Base-by-base conservation (phyloP, 2,888 invertebrate species). In the Xestobium rufovillosum region DNA sequence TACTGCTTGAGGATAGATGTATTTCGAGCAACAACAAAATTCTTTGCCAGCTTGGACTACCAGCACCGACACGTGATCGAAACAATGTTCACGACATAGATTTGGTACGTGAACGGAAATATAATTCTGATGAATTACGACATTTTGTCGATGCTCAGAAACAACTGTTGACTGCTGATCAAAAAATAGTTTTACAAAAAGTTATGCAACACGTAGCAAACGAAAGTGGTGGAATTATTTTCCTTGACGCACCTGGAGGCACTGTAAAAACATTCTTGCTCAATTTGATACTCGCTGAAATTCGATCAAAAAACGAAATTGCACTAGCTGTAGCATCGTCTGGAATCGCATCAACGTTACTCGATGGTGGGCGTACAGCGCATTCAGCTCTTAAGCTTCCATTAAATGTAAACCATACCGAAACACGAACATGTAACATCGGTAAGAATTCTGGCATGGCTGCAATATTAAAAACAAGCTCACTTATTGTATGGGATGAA, bases 321-420 rank as follows among this genome's bases (percentile, higher is more conserved):
- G 60, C 60, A 11, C 34, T 67, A 19, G 57, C 61, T 8, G 40
- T 66, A 19, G 65, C 65, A 4, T 65, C 59, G 19, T 63, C 62
- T 8, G 62, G 63, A 3, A 67, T 68, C 36, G 63, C 62, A 16
- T 60, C 64, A 3, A 63, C 59, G 16, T 47, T 67, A 12, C 40
- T 68, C 11, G 47, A 52, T 27, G 51, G 53, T 26, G 45, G 47
- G 9, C 25, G 52, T 48, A 14, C 49, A n/a, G n/a, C n/a, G n/a
- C n/a, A n/a, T n/a, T n/a, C n/a, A n/a, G n/a, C 48, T 14, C 49
- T 63, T 3, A 59, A 60, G 34, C 39, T 61, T 35, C 56, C 36
- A 37, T 38, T 61, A 15, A 50, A 59, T 31, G 17, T 58, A 6
- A 34, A 41, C 19, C 31, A 3, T 2, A 45, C 10, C 31, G 50